Conservation (phyloP, 1,140 invertebrate genomes). For the Lepidurus packardi region DNA sequence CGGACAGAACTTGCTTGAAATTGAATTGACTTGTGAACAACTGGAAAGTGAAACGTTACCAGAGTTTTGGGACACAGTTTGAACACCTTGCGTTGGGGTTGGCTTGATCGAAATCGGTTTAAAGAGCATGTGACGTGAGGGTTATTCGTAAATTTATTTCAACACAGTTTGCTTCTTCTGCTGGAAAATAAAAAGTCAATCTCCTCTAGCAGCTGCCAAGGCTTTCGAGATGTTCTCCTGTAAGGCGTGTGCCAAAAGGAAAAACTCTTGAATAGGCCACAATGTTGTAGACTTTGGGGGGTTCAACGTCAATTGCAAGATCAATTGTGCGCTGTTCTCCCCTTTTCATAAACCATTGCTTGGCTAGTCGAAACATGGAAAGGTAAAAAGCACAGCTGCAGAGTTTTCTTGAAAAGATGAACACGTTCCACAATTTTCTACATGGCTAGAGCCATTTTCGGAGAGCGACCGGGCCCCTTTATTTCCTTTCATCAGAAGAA, state of each 20-base stretch:
- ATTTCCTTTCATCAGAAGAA: neutral
- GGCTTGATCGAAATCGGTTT: neutral
- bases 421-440: conserved; percentile 18
- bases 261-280: neutral
- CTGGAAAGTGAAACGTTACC: neutral
- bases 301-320: neutral
- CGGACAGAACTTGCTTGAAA: no score
- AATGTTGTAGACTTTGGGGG: neutral
- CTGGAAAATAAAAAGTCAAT: conserved; percentile 10
- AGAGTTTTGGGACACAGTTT: neutral
- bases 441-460: neutral
- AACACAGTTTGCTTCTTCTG: neutral
- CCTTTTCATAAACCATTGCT: neutral
- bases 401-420: neutral
- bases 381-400: conserved; percentile 13
- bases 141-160: neutral
- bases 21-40: no score
- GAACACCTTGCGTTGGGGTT: neutral
- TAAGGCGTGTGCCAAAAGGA: neutral
- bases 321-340: neutral
- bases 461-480: neutral
- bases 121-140: neutral
- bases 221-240: neutral
- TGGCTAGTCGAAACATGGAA: neutral
- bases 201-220: neutral